Conservation (phyloP, 2,113 vertebrate species). For the Sapajus apella region DNA sequence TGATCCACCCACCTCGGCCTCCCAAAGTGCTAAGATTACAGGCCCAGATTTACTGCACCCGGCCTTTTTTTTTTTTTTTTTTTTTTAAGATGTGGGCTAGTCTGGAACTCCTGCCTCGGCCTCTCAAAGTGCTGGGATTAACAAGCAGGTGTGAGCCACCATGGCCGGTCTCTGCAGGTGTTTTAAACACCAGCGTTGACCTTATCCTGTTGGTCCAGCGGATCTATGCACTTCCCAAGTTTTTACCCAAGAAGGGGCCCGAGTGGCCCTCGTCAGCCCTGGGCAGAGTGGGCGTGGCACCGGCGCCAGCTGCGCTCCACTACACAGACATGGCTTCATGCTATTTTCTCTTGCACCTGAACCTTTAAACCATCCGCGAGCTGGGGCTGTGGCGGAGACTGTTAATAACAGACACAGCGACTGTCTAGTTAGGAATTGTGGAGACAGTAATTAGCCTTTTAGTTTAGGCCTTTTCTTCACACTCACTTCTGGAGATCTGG, state of each 20-base stretch:
- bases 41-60: too few species aligned
- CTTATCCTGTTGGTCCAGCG: background rate
- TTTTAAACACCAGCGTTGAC: background rate
- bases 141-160: too few species aligned
- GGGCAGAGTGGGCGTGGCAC: background rate
- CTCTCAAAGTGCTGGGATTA: too few species aligned
- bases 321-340: background rate
- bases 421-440: slow-evolving; percentile 61
- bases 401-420: slow-evolving; percentile 77
- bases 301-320: background rate
- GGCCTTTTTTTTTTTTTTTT: too few species aligned
- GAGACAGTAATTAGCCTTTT: slow-evolving; percentile 80
- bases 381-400: background rate
- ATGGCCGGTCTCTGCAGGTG: background rate
- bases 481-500: slow-evolving; percentile 75
- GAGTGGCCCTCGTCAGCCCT: background rate
- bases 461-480: slow-evolving; percentile 74
- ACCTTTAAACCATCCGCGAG: slow-evolving; percentile 18
- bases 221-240: background rate
- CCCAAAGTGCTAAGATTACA: too few species aligned
- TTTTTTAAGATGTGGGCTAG: too few species aligned
- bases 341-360: slow-evolving; percentile 55
- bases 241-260: background rate
- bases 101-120: too few species aligned
- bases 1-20: too few species aligned